Evolutionary conservation across 2,113 vertebrate species (phyloP), one percentile per base, ranked within the genome.

Genomic region (Lepus americanus): DNA sequence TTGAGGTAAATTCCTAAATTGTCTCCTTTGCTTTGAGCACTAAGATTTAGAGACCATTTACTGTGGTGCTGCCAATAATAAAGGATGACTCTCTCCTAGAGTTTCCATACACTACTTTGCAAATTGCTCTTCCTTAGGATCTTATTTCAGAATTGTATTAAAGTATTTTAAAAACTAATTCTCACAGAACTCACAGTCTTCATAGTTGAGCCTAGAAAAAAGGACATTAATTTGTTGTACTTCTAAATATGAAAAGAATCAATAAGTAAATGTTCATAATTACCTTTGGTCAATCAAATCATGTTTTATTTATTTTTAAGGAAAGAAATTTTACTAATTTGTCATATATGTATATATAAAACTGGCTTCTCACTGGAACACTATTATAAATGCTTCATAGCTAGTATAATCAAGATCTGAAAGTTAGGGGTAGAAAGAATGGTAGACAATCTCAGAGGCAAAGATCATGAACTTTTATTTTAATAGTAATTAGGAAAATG

Each of bases 391-490:
- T 69, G 59, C 6, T 69, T 39, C 63, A 76, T 59, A n/a, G 12
- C 39, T 87, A 66, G 23, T 77, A 6, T 36, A 87, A 76, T 74
- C 76, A 95, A 82, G 51, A 76, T 78, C n/a, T 72, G 33, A 72
- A 72, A 72, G 9, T 17, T 72, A 33, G 33, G 14, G n/a, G n/a
- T 72, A 69, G 44, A 63, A 79, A 94, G 33, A 61, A 7, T 83
- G 53, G 44, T 55, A 95, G 31, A 81, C 3, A 92, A 80, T 77
- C 69, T 77, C 29, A 77, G 70, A 77, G 53, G 5, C 66, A 87
- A 92, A 94, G 9, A 95, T 39, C 77, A 92, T 63, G 72, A 84
- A 33, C n/a, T 94, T 94, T 79, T 63, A 88, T 81, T 55, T 92
- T 74, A 92, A 87, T 61, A 72, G 10, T 72, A 77, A 80, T 64